These are phyloP conservation scores for Drosophila mercatorum DNA, from an alignment of 2,888 invertebrate species.

Conservation along the genomic window DNA sequence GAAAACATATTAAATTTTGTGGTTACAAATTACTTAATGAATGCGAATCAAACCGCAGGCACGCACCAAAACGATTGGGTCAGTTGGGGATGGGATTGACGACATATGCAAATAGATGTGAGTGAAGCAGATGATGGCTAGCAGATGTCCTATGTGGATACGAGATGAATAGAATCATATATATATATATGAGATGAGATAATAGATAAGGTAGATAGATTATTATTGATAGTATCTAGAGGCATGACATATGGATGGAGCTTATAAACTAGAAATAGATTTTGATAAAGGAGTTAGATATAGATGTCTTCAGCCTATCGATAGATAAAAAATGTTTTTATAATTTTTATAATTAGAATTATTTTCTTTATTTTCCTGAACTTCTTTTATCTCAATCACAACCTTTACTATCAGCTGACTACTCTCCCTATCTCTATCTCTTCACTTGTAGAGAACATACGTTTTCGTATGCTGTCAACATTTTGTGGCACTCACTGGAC, in stretches of 20 bases:
- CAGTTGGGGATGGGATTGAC: slow-evolving; percentile 2
- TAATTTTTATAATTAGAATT: background rate
- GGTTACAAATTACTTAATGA: slow-evolving; percentile 76
- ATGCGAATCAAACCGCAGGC: slow-evolving; percentile 53
- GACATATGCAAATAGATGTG: slow-evolving; percentile 54
- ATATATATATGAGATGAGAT: no score
- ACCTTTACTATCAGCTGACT: background rate
- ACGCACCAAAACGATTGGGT: slow-evolving; percentile 19
- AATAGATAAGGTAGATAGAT: no score
- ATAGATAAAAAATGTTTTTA: no score
- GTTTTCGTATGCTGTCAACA: slow-evolving; percentile 36
- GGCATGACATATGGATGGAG: no score
- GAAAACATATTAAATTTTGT: slow-evolving; percentile 75
- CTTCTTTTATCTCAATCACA: background rate
- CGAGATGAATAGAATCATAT: no score
- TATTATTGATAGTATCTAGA: no score
- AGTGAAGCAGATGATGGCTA: background rate
- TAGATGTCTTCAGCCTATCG: no score
- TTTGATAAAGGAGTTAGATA: no score
- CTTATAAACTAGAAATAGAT: no score
- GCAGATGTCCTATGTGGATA: background rate
- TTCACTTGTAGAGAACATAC: background rate
- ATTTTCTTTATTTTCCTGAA: background rate
- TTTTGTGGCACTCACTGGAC: slow-evolving; percentile 40
- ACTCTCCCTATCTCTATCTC: background rate